Base-by-base conservation (phyloP, 2,797 vertebrate species). In the Sparidentex hasta region DNA sequence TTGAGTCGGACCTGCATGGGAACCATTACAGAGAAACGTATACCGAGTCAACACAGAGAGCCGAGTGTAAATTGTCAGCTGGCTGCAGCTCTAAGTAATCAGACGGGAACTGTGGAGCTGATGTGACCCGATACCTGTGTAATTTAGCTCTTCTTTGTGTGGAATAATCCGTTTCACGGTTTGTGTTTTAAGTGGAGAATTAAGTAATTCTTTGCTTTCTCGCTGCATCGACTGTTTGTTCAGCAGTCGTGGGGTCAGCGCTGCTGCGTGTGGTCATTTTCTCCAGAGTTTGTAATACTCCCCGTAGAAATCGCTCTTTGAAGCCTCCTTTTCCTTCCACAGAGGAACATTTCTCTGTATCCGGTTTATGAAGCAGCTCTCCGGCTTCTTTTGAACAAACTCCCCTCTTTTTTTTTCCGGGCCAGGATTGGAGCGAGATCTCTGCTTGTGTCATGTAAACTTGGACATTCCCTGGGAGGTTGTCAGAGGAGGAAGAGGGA, bases 21-120 rank as follows among this genome's bases (percentile, higher is more conserved):
- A 93, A 90, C 88, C 91, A 90, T 93, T 88, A 87, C 70, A 55
- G 83, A 87, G 90, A 89, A 92, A 56, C 66, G 20, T 81, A 86
- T 81, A 88, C 88, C 70, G 84, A 88, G 88, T 88, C 65, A 92
- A 92, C 56, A 91, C 41, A 79, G 63, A 55, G 56, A 84, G 85
- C 56, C 2, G 48, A 51, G 67, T 80, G 86, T 88, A 80, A 87
- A 87, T 83, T 78, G 85, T 84, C 78, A 61, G 77, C 77, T 75
- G 81, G 83, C 80, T 69, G 80, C 82, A 73, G 82, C 85, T 76
- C 83, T 47, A 3, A 65, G 86, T 74, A 85, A 89, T 89, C 82
- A 89, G 76, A 47, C 54, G 57, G 79, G 74, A 76, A 41, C 55
- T 25, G 5, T 70, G 84, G 84, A 54, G 76, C 84, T 17, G 67